phyloP scores from a whole-genome alignment of 2,113 vertebrate genomes.

The Benitochromis conjunctus region DNA sequence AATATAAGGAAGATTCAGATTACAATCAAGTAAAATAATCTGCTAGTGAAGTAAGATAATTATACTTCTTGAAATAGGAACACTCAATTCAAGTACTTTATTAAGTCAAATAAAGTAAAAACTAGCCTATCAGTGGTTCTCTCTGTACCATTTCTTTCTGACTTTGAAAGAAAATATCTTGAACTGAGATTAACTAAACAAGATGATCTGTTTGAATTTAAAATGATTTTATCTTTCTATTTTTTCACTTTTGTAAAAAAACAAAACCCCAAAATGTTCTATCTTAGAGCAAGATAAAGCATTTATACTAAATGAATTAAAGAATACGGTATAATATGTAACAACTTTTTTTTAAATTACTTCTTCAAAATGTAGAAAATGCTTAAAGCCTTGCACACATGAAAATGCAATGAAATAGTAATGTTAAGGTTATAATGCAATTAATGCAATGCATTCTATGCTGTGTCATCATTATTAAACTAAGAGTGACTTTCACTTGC shows the following conservation, averaged over 20 bases:
- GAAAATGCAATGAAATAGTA: not conserved
- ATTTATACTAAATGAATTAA: not conserved
- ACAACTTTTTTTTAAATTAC: not conserved
- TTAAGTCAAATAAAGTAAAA: not conserved
- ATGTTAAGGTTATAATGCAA: too few species aligned
- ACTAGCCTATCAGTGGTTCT: not conserved
- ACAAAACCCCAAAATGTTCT: fast-evolving
- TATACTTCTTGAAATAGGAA: not conserved
- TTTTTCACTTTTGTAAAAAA: not conserved
- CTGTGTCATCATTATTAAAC: not conserved
- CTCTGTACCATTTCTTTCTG: not conserved
- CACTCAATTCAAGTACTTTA: not conserved
- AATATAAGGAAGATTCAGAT: too few species aligned
- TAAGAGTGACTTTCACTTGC: not conserved
- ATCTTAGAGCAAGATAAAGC: not conserved
- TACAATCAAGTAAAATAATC: too few species aligned
- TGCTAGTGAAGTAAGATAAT: not conserved
- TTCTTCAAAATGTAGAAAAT: not conserved
- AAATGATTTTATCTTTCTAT: not conserved
- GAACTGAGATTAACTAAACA: not conserved
- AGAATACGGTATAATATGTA: not conserved
- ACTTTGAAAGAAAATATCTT: not conserved
- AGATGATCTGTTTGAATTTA: not conserved
- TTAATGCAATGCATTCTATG: too few species aligned
- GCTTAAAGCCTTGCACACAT: not conserved